Conservation (phyloP, 2,113 vertebrate genomes). For the Halcyon malimbica region DNA sequence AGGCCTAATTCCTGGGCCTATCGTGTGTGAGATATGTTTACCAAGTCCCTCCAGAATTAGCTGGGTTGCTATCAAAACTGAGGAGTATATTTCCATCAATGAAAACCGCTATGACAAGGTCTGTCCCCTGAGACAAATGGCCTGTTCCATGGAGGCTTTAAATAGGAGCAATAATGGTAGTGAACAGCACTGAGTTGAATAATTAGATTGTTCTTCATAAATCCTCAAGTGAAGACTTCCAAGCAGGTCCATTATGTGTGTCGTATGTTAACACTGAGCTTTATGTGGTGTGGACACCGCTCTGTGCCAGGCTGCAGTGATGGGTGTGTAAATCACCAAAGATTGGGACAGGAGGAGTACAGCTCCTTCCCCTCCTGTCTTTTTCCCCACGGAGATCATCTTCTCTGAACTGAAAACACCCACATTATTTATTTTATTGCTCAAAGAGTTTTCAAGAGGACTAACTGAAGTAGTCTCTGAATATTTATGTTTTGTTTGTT, state of each 20-base stretch:
- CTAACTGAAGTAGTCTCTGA: slow-evolving; percentile 19
- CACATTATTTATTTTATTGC: slow-evolving; percentile 7
- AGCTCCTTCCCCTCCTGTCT: not conserved
- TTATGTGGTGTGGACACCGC: slow-evolving; percentile 55
- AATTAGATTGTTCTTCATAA: slow-evolving; percentile 72
- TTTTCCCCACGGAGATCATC: not conserved
- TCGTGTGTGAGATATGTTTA: slow-evolving; percentile 60
- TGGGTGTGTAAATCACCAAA: slow-evolving; percentile 45
- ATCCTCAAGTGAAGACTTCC: slow-evolving; percentile 62
- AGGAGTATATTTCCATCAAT: slow-evolving; percentile 56
- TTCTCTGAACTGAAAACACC: slow-evolving; percentile 11
- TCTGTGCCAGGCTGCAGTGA: not conserved
- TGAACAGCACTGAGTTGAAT: slow-evolving; percentile 68
- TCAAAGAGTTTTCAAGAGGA: not conserved
- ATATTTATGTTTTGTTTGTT: slow-evolving; percentile 66
- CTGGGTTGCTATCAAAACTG: slow-evolving; percentile 48
- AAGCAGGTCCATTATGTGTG: slow-evolving; percentile 59
- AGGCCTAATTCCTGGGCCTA: slow-evolving; percentile 17
- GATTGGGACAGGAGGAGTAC: not conserved
- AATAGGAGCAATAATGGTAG: slow-evolving; percentile 63
- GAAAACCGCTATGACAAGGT: slow-evolving; percentile 61
- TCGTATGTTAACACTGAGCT: slow-evolving; percentile 45
- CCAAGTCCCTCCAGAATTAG: slow-evolving; percentile 30
- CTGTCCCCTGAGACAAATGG: slow-evolving; percentile 71
- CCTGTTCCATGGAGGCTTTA: slow-evolving; percentile 64